These are phyloP conservation scores for Anguilla obscura DNA, from an alignment of 2,797 vertebrate species.

Conservation along the genomic window DNA sequence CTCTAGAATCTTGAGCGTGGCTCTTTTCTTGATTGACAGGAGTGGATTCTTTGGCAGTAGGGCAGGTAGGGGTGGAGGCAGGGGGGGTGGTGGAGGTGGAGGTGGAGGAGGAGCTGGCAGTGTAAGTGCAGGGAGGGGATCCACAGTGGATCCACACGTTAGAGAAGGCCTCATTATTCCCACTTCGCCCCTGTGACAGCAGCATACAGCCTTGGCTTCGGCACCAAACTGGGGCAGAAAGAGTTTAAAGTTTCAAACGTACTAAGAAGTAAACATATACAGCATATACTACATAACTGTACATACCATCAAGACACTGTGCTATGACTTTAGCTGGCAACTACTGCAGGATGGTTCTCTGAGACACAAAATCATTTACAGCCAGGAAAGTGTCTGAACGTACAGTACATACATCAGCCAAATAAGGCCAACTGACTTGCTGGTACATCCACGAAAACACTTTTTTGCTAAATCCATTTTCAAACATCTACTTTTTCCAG, in stretches of 20 bases:
- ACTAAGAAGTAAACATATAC: background rate
- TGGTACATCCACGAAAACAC: background rate
- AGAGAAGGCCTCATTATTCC: background rate
- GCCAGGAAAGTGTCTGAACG: background rate
- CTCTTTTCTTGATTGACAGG: slow-evolving; percentile 53
- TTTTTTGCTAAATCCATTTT: background rate
- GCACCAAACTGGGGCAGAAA: slow-evolving; percentile 19
- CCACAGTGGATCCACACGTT: slow-evolving; percentile 25
- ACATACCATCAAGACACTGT: background rate
- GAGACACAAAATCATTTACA: background rate
- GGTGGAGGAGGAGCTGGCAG: slow-evolving; percentile 26
- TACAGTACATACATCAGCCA: background rate
- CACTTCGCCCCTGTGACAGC: slow-evolving; percentile 47
- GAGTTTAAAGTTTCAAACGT: background rate
- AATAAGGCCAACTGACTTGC: background rate
- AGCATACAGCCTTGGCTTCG: slow-evolving; percentile 16
- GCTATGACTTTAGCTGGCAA: background rate
- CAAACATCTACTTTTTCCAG: background rate
- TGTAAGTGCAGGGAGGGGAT: background rate
- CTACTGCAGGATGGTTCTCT: background rate
- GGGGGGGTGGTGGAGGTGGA: slow-evolving; percentile 45
- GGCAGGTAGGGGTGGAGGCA: slow-evolving; percentile 22
- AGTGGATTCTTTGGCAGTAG: slow-evolving; percentile 54
- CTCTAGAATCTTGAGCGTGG: slow-evolving; percentile 53
- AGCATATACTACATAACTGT: background rate